Evolutionary conservation across 2,888 invertebrate genomes (phyloP).

Genomic region (Scelioninae gen. 1): DNA sequence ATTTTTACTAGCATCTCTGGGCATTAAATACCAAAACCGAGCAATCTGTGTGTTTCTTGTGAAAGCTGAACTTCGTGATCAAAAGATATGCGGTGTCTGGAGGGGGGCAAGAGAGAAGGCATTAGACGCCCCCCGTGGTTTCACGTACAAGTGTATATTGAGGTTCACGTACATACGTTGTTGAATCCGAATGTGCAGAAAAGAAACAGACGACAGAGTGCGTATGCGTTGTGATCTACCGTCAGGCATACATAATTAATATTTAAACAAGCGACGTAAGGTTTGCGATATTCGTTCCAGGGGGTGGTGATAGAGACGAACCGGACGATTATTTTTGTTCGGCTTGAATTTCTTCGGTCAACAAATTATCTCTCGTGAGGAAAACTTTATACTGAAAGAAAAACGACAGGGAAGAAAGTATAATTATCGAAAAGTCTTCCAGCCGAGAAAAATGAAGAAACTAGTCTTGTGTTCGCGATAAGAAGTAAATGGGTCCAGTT

Average conservation of each 20-base stretch:
- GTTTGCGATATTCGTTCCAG: conserved; percentile 17
- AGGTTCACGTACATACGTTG: conserved; percentile 49
- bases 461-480: conserved; percentile 29
- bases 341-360: conserved; percentile 15
- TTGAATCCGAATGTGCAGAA: conserved; percentile 6
- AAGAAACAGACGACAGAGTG: conserved; percentile 73
- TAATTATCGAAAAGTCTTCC: conserved; percentile 9
- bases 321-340: conserved; percentile 39
- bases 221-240: conserved; percentile 77
- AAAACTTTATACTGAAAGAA: conserved; percentile 1
- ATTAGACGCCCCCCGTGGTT: conserved; percentile 76
- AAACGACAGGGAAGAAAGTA: not conserved
- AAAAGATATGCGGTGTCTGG: not conserved
- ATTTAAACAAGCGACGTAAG: conserved; percentile 79
- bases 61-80: not conserved
- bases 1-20: not conserved
- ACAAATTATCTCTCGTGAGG: conserved; percentile 9
- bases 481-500: conserved; percentile 23
- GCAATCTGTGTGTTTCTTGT: not conserved
- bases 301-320: conserved; percentile 29
- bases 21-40: not conserved
- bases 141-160: conserved; percentile 74
- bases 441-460: not conserved
- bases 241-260: conserved; percentile 82
- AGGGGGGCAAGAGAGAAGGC: conserved; percentile 63